Conservation (phyloP, 2,888 invertebrate species). For the Drosophila demipolita region DNA sequence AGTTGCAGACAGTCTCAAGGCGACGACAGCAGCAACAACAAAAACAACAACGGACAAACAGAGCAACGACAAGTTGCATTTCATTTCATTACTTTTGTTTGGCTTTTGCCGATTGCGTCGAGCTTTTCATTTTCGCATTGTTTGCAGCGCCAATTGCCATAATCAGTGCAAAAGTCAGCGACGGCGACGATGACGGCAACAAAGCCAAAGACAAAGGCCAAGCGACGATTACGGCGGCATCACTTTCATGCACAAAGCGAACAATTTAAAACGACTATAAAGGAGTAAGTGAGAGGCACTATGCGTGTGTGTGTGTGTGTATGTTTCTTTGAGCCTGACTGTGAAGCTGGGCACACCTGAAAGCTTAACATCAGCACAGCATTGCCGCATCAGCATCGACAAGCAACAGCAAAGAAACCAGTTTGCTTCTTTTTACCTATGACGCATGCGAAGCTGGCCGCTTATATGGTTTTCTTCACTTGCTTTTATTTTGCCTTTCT, state of each 20-base stretch:
- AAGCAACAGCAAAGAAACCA: conserved; percentile 42
- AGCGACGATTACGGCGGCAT: conserved; percentile 69
- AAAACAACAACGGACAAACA: conserved; percentile 29
- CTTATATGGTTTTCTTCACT: conserved; percentile 19
- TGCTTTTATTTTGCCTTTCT: conserved; percentile 13
- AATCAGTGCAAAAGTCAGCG: conserved; percentile 75
- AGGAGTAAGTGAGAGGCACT: conserved; percentile 5
- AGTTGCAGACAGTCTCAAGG: conserved; percentile 71
- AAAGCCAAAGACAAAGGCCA: conserved; percentile 74
- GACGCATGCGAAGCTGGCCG: conserved; percentile 64
- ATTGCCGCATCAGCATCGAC: conserved; percentile 67
- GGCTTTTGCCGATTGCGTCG: conserved; percentile 65
- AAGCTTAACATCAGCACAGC: conserved; percentile 74
- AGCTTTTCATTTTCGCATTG: conserved; percentile 69
- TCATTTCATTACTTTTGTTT: conserved; percentile 70
- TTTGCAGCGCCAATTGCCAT: conserved; percentile 78
- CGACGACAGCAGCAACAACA: conserved; percentile 41
- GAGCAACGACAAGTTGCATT: conserved; percentile 53
- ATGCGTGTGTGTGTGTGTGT: background rate
- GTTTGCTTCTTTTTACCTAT: conserved; percentile 62
- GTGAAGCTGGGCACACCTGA: conserved; percentile 56
- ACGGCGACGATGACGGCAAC: conserved; percentile 25
- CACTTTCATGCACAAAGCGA: conserved; percentile 62
- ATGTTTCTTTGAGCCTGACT: conserved; percentile 24
- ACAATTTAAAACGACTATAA: conserved; percentile 11